A percentile compares a stretch with the other conserved stretches of the same genome.
phyloP scores from a whole-genome alignment of 2,797 vertebrate genomes.

The Rhadinocentrus ornatus region DNA sequence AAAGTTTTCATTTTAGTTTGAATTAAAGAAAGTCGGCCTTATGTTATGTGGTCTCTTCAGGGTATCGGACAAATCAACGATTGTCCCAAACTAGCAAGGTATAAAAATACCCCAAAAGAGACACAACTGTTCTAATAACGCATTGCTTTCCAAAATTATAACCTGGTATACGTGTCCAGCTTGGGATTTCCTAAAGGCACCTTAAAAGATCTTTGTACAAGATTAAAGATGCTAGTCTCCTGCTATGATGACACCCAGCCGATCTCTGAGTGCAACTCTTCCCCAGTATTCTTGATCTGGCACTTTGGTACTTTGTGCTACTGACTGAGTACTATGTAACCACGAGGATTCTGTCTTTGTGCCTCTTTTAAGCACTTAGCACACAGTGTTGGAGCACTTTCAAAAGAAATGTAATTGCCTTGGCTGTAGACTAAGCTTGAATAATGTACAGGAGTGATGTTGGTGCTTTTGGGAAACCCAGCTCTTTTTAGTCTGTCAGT shows the following conservation, averaged over 20 bases:
- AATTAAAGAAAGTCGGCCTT: conserved; percentile 26
- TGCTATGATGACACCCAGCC: conserved; percentile 50
- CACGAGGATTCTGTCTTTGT: conserved; percentile 35
- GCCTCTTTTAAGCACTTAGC: conserved; percentile 64
- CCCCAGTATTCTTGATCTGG: conserved; percentile 54
- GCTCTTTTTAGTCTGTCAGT: conserved; percentile 53
- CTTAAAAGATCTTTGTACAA: conserved; percentile 46
- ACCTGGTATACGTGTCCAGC: conserved; percentile 37
- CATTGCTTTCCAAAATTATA: conserved; percentile 49
- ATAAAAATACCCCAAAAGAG: conserved; percentile 36
- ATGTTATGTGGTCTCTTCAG: conserved; percentile 19
- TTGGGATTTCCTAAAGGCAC: conserved; percentile 74
- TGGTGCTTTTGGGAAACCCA: conserved; percentile 76
- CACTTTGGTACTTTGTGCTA: conserved; percentile 61
- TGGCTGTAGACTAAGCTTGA: conserved; percentile 46
- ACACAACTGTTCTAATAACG: conserved; percentile 45
- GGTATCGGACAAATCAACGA: conserved; percentile 24
- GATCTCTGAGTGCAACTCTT: conserved; percentile 41
- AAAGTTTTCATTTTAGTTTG: conserved; percentile 41
- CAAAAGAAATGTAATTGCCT: conserved; percentile 58
- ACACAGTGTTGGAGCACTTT: conserved; percentile 74
- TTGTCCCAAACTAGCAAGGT: conserved; percentile 40
- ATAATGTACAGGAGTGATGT: conserved; percentile 30
- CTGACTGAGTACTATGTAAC: conserved; percentile 48
- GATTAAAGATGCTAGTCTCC: conserved; percentile 39